Conservation (phyloP, 92 coral and sea anemone genomes). For the Palythoa grandiflora region DNA sequence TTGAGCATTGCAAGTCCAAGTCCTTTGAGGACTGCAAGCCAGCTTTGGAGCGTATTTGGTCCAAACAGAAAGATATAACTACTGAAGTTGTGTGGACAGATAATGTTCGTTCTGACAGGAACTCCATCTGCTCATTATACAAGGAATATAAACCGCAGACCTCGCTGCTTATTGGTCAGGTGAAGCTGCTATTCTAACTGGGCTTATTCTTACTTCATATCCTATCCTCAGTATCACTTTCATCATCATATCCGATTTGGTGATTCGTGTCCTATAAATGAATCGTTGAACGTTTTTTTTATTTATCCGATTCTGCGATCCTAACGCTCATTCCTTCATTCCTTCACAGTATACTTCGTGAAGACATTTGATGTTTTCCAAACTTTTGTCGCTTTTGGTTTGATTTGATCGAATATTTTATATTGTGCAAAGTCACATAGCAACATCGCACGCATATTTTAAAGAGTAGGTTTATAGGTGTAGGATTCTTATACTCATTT, state of each 20-base stretch:
- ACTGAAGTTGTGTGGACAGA: conserved; percentile 31
- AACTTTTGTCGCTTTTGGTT: conserved; percentile 12
- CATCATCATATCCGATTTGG: neutral
- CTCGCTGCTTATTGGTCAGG: conserved; percentile 30
- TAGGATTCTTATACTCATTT: neutral
- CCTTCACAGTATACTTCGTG: neutral
- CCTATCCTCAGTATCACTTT: too few species aligned
- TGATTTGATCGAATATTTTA: neutral
- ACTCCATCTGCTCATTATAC: conserved; percentile 3
- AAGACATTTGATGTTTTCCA: neutral
- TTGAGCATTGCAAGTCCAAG: conserved; percentile 18
- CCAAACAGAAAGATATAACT: neutral
- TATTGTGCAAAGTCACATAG: neutral
- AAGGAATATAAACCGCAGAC: neutral
- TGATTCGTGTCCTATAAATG: neutral
- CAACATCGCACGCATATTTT: conserved; percentile 2
- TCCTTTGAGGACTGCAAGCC: conserved; percentile 7
- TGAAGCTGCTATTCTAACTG: neutral
- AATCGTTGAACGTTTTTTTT: neutral
- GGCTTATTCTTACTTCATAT: too few species aligned
- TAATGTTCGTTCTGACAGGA: neutral
- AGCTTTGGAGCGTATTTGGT: conserved; percentile 15
- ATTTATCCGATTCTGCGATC: conserved; percentile 3
- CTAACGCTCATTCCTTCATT: neutral
- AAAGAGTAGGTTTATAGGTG: neutral